Conservation (phyloP, 2,113 vertebrate species). For the Anolis carolinensis region DNA sequence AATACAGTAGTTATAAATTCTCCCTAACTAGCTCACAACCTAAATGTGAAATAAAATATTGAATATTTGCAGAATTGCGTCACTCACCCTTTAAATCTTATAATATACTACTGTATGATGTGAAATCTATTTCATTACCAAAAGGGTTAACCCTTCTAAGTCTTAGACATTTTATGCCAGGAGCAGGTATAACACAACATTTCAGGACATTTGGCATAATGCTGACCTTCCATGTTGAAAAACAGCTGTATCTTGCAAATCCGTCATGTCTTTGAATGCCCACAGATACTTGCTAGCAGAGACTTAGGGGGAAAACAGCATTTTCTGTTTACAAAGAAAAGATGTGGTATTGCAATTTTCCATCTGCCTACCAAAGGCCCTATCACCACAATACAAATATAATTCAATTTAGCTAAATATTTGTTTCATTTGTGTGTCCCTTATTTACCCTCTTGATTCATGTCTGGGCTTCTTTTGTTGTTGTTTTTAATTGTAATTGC, state of each 20-base stretch:
- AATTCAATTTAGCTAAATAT: conserved; percentile 3
- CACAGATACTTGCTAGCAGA: background rate
- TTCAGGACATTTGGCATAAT: conserved; percentile 11
- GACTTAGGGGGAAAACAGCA: background rate
- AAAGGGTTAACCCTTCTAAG: background rate
- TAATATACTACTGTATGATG: background rate
- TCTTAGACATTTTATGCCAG: background rate
- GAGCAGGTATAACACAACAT: rapidly evolving
- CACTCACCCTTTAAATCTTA: background rate
- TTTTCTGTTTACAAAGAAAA: rapidly evolving
- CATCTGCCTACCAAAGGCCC: background rate
- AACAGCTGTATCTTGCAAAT: background rate
- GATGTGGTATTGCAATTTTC: rapidly evolving
- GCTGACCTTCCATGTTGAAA: rapidly evolving
- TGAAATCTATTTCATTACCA: background rate
- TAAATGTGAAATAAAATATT: background rate
- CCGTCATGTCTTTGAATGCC: background rate
- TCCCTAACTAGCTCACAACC: background rate
- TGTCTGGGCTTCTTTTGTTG: background rate
- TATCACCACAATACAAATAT: rapidly evolving
- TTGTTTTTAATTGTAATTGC: background rate
- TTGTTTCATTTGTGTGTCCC: background rate
- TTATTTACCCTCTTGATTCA: background rate
- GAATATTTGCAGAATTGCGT: background rate
- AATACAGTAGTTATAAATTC: background rate